Conservation (phyloP, 2,113 vertebrate genomes). For the Passerina amoena region DNA sequence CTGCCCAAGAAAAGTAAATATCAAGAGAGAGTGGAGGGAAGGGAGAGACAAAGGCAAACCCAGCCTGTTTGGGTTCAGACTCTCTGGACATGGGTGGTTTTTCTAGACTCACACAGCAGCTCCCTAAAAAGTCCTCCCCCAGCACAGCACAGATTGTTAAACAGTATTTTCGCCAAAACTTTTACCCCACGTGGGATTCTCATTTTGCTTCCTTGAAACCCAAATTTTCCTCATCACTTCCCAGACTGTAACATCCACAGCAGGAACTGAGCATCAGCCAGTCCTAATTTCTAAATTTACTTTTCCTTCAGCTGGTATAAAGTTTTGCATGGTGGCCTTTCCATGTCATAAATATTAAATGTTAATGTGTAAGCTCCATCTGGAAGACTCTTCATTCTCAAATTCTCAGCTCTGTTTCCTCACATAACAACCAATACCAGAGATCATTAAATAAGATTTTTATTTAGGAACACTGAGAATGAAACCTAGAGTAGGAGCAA, state of each 20-base stretch:
- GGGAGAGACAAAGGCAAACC: neutral
- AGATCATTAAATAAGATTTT: constrained; percentile 57
- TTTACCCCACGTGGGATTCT: neutral
- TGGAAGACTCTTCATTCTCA: constrained; percentile 54
- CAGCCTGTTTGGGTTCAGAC: neutral
- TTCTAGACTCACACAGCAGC: neutral
- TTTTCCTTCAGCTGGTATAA: neutral
- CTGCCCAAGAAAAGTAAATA: neutral
- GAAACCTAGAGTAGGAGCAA: constrained; percentile 9
- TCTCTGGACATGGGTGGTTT: neutral
- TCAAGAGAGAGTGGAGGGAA: neutral
- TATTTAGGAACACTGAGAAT: constrained; percentile 27
- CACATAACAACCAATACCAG: constrained; percentile 54
- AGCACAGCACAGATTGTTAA: neutral
- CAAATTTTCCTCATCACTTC: neutral
- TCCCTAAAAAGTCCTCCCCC: neutral
- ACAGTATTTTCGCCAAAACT: neutral
- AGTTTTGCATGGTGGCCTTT: constrained; percentile 49
- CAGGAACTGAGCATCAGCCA: neutral
- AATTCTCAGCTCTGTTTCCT: constrained; percentile 47
- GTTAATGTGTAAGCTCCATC: constrained; percentile 60
- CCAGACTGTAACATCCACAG: neutral
- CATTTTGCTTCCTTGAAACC: neutral
- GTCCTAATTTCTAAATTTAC: neutral
- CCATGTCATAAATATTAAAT: constrained; percentile 68